Base-by-base conservation (phyloP, 2,888 invertebrate genomes). In the Lithophane ornitopus region DNA sequence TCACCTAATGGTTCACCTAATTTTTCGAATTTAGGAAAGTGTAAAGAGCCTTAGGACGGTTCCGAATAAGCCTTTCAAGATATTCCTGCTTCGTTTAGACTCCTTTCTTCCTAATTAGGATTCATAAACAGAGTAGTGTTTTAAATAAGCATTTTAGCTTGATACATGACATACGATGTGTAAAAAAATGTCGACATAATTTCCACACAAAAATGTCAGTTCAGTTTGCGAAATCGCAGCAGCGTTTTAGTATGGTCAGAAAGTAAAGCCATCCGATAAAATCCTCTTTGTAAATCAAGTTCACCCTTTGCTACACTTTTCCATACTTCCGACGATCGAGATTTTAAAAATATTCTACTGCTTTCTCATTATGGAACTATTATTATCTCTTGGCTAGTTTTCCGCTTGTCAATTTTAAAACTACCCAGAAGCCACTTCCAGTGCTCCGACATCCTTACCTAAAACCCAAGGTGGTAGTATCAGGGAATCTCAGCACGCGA, bases 401-500 rank as follows among this genome's bases (percentile, higher is more conserved):
- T 14, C 16, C 8, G 41, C 14, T 61, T 70, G 16, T 19, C 14
- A 22, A 16, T 41, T 66, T 39, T 72, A 9, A 4, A 52, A 3
- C 39, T 28, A 19, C 4, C 28, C 0, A n/a, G 11, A 46, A 52
- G 73, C 63, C 80, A 44, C 41, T 76, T 82, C 82, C 8, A 85
- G 77, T 19, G 0, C 11, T 14, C 41, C 3, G 1, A 78, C 44
- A 68, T 76, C 59, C 19, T 0, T 44, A 34, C 39, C 6, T 0
- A 73, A 76, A 67, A 59, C 72, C 34, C 9, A 78, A 82, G 74
- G 75, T 77, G 76, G 76, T 72, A 68, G 82, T 87, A 87, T 85
- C 82, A 74, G 70, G 66, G 74, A 85, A 85, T 87, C 87, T 86
- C 74, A 71, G 85, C 94, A 94, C 94, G 94, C 94, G 91, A 93